Evolutionary conservation across 2,888 invertebrate species (phyloP).

Genomic region (Sclerodermus sp.): DNA sequence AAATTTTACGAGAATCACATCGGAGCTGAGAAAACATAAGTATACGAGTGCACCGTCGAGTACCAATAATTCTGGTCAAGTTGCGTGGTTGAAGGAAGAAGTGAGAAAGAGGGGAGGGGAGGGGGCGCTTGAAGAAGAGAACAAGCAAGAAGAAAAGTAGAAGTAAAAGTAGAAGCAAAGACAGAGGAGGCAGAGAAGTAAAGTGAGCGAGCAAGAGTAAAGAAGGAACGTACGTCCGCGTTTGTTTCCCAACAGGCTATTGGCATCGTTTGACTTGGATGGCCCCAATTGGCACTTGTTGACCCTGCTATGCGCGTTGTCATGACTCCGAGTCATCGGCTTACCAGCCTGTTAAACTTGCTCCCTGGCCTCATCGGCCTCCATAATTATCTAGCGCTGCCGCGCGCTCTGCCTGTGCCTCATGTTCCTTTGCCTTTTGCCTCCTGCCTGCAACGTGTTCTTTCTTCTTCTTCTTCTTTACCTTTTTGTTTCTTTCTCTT

Average conservation of each 20-base stretch:
- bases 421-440: neutral
- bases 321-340: conserved; percentile 56
- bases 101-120: neutral
- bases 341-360: conserved; percentile 53
- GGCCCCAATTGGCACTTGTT: conserved; percentile 55
- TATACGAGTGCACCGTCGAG: too few species aligned
- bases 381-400: conserved; percentile 32
- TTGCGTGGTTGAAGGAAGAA: too few species aligned
- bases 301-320: conserved; percentile 52
- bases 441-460: conserved; percentile 2
- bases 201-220: conserved; percentile 15
- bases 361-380: conserved; percentile 48
- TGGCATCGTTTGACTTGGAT: conserved; percentile 53
- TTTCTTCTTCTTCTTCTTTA: conserved; percentile 12
- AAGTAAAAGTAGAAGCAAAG: neutral
- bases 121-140: too few species aligned
- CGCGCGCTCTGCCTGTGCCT: conserved; percentile 5
- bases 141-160: neutral
- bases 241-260: conserved; percentile 56
- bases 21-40: too few species aligned
- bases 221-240: conserved; percentile 13
- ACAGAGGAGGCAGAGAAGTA: neutral
- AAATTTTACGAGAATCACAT: too few species aligned
- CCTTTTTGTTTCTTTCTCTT: conserved; percentile 2
- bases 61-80: too few species aligned